Evolutionary conservation across 2,113 vertebrate species (phyloP), one percentile per base, ranked within the genome.

Genomic region (Oreochromis niloticus): DNA sequence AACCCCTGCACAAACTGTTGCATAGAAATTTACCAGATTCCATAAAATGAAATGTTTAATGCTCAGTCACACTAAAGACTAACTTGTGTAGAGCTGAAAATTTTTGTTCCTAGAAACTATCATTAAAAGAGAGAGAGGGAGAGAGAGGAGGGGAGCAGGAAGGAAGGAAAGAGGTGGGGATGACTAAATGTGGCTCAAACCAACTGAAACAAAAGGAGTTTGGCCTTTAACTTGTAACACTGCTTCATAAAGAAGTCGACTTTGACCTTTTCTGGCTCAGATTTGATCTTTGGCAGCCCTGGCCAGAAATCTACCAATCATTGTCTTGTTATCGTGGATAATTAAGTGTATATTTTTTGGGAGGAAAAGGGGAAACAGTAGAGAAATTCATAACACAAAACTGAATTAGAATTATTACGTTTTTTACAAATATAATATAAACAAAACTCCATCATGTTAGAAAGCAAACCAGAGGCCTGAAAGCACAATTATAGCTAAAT

Each of bases 121-220:
- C 22, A 61, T 19, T 78, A 7, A 48, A 7, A 75, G 36, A 46
- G 63, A 71, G n/a, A 66, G 68, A 71, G n/a, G 39, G 68, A 41
- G 7, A 59, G 55, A 39, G 82, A 39, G 81, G 63, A 56, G 10
- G 84, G 17, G 9, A 61, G 36, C 82, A 95, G 94, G 95, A 95
- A 95, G 95, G 95, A 95, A 95, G 94, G 95, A 96, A 95, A 94
- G 82, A 92, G 91, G 95, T 94, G 94, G 92, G 94, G 92, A 43
- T 24, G 83, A 57, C 87, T 93, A 85, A 93, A 93, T 91, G 90
- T 87, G 66, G 92, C 80, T 78, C 89, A 54, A 54, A 82, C 84
- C 68, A 73, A 12, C 83, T 88, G 50, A 91, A 94, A 94, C 91
- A 92, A 94, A 95, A 91, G 82, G 81, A 71, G 17, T 63, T 87